Conservation (phyloP, 2,797 vertebrate genomes). For the Pristis pectinata region DNA sequence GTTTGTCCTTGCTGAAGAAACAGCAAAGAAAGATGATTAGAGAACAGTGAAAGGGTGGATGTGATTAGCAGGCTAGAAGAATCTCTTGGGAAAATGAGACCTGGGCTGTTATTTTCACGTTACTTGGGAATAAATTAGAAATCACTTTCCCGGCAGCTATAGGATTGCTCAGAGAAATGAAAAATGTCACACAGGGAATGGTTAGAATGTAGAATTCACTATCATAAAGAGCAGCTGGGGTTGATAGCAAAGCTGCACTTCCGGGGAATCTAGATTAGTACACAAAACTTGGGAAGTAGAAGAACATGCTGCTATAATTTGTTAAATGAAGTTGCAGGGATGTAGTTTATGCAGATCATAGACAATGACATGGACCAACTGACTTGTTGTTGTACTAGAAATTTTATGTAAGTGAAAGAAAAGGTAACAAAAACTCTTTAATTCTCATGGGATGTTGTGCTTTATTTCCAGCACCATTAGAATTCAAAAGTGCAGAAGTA, state of each 20-base stretch:
- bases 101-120: not conserved
- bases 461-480: not conserved
- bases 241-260: not conserved
- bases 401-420: not conserved
- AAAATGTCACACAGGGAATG: not conserved
- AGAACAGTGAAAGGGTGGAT: no score
- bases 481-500: not conserved
- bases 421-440: not conserved
- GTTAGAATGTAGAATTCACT: not conserved
- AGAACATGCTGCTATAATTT: not conserved
- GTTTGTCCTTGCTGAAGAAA: constrained; percentile 52
- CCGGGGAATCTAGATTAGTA: not conserved
- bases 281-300: no score
- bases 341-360: not conserved
- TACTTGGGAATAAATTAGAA: not conserved
- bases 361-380: not conserved
- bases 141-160: not conserved
- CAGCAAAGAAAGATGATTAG: not conserved
- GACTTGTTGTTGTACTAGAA: not conserved
- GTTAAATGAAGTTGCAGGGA: not conserved
- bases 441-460: not conserved
- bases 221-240: not conserved
- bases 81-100: not conserved
- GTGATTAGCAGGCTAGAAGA: not conserved
- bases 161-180: not conserved